Evolutionary conservation across 1,140 invertebrate genomes (phyloP), one percentile per base, ranked within the genome.

Genomic region (Musca domestica): DNA sequence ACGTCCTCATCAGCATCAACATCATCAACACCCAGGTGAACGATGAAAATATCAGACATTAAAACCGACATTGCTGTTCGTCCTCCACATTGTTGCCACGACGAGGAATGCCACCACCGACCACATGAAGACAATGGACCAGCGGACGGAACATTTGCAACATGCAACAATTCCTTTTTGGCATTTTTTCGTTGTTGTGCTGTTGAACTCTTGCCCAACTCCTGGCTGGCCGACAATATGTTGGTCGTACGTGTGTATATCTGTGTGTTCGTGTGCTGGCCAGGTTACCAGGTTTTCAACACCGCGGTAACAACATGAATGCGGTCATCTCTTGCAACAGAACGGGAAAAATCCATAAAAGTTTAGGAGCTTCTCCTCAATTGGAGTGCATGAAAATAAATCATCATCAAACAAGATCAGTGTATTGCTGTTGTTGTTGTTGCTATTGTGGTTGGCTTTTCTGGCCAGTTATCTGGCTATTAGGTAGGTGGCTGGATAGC

Each of bases 21-120:
- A 67, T 58, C 66, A 61, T 27, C 66, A 17, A 41, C 58, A 63
- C 34, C 58, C 27, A 63, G 25, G 12, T 27, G 23, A 56, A 66
- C 48, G 22, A 52, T 20, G 65, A 47, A 22, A 5, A 12, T 19
- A 30, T 12, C 17, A 51, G 34, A 41, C 34, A 41, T 41, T 41
- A 41, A 41, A 41, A 41, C 10, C 10, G 34, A 41, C 34, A 10
- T 41, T 41, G 2, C 2, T 78, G 76, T 73, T 76, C 74, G 76
- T 52, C 22, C 22, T 77, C 76, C 74, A 73, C 67, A 52, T 52
- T 52, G 10, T 20, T 52, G 19, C 19, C 9, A 9, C 9, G 19
- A 9, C n/a, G 10, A 22, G 49, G 4, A 49, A 49, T 19, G 19
- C 20, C 52, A 27, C 52, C 20, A 56, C 6, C 34, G 6, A 41